These are phyloP conservation scores for Blastobasis adustella DNA, from an alignment of 2,888 invertebrate species.

Conservation along the genomic window DNA sequence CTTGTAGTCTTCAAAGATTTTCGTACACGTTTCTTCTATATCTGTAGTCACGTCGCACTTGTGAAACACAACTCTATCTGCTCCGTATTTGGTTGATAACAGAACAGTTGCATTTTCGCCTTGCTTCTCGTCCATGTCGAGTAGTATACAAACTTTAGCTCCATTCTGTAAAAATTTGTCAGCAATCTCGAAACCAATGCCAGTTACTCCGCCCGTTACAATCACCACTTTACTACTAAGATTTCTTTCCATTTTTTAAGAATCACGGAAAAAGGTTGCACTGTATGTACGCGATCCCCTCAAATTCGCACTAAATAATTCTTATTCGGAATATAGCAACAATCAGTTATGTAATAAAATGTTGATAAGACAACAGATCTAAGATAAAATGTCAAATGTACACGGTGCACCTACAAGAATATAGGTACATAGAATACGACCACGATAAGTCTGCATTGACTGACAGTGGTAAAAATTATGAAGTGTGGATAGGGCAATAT, in stretches of 20 bases:
- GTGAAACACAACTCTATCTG: conserved; percentile 48
- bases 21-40: conserved; percentile 39
- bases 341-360: too few relatives aligned
- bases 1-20: conserved; percentile 23
- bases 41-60: conserved; percentile 60
- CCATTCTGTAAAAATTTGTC: conserved; percentile 54
- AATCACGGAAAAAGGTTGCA: background rate
- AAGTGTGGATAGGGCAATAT: too few relatives aligned
- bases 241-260: background rate
- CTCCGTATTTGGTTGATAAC: conserved; percentile 52
- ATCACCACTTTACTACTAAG: conserved; percentile 23
- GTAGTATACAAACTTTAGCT: conserved; percentile 22
- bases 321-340: too few relatives aligned
- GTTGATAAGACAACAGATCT: too few relatives aligned
- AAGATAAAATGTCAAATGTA: too few relatives aligned
- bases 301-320: too few relatives aligned
- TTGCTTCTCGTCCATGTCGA: conserved; percentile 23
- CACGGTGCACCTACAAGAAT: too few relatives aligned
- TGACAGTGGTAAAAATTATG: too few relatives aligned
- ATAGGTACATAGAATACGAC: too few relatives aligned
- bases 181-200: conserved; percentile 62
- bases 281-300: background rate
- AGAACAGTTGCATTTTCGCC: conserved; percentile 38
- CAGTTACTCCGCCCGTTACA: conserved; percentile 68
- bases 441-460: too few relatives aligned